Conservation (phyloP, 2,797 vertebrate genomes). For the Cirrhinus mrigala region DNA sequence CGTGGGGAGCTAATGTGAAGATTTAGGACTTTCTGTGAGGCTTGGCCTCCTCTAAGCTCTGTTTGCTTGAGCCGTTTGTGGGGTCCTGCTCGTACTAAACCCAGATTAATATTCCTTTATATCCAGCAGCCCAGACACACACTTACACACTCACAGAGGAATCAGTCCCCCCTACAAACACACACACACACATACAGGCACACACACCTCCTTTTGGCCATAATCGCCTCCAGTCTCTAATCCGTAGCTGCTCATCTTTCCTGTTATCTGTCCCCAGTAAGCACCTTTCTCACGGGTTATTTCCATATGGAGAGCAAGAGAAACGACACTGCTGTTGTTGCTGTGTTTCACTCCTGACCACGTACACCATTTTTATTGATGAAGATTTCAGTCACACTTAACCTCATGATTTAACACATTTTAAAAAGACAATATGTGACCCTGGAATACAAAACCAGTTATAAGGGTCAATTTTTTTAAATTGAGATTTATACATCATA, state of each 20-base stretch:
- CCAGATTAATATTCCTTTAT: conserved; percentile 97
- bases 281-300: conserved; percentile 87
- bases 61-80: conserved; percentile 92
- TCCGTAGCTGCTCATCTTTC: conserved; percentile 95
- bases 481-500: too few species aligned
- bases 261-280: conserved; percentile 95
- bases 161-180: conserved; percentile 60
- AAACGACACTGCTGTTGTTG: conserved; percentile 75
- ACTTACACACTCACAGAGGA: conserved; percentile 69
- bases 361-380: background rate
- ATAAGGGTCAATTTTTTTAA: too few species aligned
- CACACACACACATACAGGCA: conserved; percentile 5
- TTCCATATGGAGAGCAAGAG: conserved; percentile 73
- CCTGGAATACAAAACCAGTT: too few species aligned
- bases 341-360: conserved; percentile 50
- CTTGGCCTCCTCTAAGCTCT: conserved; percentile 93
- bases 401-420: background rate
- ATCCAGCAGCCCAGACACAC: conserved; percentile 86
- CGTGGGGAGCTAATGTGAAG: conserved; percentile 96
- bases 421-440: background rate
- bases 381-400: background rate
- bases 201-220: conserved; percentile 70
- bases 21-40: conserved; percentile 95
- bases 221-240: conserved; percentile 92
- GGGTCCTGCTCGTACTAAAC: conserved; percentile 96